phyloP scores from a whole-genome alignment of 2,797 vertebrate species.

The Aulostomus chinensis region DNA sequence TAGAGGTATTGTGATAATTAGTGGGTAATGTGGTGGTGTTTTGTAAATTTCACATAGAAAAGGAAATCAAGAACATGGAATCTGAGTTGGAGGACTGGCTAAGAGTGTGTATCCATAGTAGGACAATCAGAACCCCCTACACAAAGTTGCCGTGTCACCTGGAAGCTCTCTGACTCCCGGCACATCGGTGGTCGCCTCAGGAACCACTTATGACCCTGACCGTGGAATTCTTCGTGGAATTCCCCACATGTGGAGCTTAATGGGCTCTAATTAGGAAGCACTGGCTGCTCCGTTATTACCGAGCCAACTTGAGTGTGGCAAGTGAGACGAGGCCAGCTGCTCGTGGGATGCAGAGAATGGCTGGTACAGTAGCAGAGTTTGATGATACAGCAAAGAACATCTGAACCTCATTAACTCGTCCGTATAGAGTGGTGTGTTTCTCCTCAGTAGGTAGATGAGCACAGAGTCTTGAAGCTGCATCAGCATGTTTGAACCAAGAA shows the following conservation, averaged over 20 bases:
- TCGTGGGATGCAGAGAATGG: neutral
- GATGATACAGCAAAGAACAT: constrained; percentile 25
- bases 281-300: constrained; percentile 18
- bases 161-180: constrained; percentile 20
- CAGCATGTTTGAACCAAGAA: neutral
- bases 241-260: constrained; percentile 12
- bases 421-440: neutral
- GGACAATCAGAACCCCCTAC: no score
- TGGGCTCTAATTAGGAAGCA: constrained; percentile 39
- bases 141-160: no score
- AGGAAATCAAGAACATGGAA: no score
- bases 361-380: constrained; percentile 4
- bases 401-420: constrained; percentile 30
- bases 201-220: constrained; percentile 19
- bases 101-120: no score
- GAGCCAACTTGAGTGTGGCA: no score
- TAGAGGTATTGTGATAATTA: no score
- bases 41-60: no score
- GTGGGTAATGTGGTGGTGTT: no score
- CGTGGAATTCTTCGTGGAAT: neutral
- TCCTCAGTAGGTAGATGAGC: neutral
- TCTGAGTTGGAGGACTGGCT: no score
- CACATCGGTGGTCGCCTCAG: constrained; percentile 17
- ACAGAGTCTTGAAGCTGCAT: neutral
- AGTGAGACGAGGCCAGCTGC: neutral